A percentile compares a stretch with the other conserved stretches of the same genome.
Evolutionary conservation across 2,797 vertebrate species (phyloP).

Genomic region (Siniperca scherzeri): DNA sequence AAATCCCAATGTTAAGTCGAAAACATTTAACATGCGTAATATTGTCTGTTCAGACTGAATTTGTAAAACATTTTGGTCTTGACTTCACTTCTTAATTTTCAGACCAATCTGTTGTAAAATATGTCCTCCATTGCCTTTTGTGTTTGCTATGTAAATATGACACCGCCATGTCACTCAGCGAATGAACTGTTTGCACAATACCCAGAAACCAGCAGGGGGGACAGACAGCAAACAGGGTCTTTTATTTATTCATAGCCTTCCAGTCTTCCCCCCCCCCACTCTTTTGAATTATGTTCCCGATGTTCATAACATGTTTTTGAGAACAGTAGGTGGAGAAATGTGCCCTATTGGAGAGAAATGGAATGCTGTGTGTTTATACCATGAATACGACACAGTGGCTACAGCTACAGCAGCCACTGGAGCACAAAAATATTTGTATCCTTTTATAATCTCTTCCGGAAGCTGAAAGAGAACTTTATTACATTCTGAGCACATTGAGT

Average conservation of each 20-base stretch:
- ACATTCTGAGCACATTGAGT: neutral
- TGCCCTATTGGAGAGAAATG: slow-evolving; percentile 15
- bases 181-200: slow-evolving; percentile 21
- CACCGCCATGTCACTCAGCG: neutral
- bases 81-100: neutral
- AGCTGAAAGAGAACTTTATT: neutral
- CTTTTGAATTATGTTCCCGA: neutral
- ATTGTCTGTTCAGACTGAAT: neutral
- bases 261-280: no score
- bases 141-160: slow-evolving; percentile 24
- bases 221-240: slow-evolving; percentile 6
- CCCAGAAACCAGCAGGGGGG: slow-evolving; percentile 15
- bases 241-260: slow-evolving; percentile 34
- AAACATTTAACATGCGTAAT: neutral
- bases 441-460: neutral
- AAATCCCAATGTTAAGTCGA: neutral
- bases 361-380: slow-evolving; percentile 3
- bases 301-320: slow-evolving; percentile 21
- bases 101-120: neutral
- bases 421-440: neutral
- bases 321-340: slow-evolving; percentile 21
- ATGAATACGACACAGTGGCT: neutral
- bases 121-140: neutral
- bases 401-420: neutral
- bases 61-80: neutral